These are phyloP conservation scores for Lasioglossum malachurum DNA, from an alignment of 2,888 invertebrate genomes.

Conservation along the genomic window DNA sequence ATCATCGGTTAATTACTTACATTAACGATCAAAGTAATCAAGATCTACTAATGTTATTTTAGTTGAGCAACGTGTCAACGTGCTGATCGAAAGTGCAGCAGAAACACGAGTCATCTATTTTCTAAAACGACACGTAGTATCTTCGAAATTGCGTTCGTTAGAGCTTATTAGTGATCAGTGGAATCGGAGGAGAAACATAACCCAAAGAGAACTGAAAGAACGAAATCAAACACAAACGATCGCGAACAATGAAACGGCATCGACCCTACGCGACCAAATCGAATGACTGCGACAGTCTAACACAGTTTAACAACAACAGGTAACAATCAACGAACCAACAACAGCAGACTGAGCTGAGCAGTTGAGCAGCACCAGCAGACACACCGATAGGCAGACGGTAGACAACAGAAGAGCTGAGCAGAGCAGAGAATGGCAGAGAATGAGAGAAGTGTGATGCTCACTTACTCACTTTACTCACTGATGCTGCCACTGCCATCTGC, in stretches of 20 bases:
- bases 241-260: neutral
- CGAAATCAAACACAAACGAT: neutral
- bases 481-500: neutral
- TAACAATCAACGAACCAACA: neutral
- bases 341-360: neutral
- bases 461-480: neutral
- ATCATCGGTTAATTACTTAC: neutral
- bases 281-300: neutral
- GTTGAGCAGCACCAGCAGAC: neutral
- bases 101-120: neutral
- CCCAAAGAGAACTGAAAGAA: neutral
- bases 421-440: too few species aligned
- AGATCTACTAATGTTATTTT: neutral
- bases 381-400: neutral
- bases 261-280: neutral
- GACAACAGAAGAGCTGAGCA: neutral
- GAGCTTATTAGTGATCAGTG: neutral
- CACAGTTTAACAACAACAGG: neutral
- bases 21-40: neutral
- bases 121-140: too few species aligned
- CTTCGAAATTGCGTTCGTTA: neutral
- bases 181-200: constrained; percentile 6
- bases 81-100: neutral
- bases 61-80: neutral
- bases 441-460: neutral